phyloP scores from a whole-genome alignment of 2,113 vertebrate genomes.

The Anhinga rufa region DNA sequence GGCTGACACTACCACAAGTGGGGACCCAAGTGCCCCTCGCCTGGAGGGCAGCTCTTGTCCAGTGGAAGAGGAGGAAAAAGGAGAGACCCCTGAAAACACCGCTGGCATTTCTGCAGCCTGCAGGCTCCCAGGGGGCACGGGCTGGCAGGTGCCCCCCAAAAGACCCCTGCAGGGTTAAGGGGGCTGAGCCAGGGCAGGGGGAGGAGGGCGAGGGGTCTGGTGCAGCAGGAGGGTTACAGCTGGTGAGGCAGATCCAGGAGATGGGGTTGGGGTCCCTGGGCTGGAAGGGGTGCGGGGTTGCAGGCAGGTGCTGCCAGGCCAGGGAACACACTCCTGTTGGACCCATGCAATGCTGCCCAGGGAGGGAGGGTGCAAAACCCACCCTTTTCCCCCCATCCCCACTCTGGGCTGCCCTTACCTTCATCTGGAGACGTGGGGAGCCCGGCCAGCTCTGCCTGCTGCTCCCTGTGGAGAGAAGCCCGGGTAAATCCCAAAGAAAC shows the following conservation, averaged over 20 bases:
- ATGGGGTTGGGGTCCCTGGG: neutral
- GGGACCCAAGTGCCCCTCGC: no score
- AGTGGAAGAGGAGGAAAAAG: no score
- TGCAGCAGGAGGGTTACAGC: neutral
- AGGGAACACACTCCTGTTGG: neutral
- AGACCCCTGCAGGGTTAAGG: neutral
- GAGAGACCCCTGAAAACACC: neutral
- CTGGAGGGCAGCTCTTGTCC: no score
- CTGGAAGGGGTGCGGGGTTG: neutral
- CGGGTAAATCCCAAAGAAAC: neutral
- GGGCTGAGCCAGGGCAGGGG: neutral
- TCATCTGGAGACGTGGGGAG: neutral
- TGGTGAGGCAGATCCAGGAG: neutral
- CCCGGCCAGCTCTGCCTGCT: neutral
- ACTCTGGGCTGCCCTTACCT: neutral
- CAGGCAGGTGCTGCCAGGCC: neutral
- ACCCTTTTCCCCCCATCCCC: neutral
- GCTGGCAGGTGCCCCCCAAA: neutral
- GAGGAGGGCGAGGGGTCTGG: neutral
- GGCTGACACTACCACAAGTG: neutral
- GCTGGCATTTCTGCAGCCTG: neutral
- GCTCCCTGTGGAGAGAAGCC: slow-evolving; percentile 3
- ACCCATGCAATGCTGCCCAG: neutral
- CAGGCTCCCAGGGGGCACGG: neutral
- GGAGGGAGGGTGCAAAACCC: neutral